Conservation (phyloP, 1,140 invertebrate genomes). For the Sminthurides bifidus region DNA sequence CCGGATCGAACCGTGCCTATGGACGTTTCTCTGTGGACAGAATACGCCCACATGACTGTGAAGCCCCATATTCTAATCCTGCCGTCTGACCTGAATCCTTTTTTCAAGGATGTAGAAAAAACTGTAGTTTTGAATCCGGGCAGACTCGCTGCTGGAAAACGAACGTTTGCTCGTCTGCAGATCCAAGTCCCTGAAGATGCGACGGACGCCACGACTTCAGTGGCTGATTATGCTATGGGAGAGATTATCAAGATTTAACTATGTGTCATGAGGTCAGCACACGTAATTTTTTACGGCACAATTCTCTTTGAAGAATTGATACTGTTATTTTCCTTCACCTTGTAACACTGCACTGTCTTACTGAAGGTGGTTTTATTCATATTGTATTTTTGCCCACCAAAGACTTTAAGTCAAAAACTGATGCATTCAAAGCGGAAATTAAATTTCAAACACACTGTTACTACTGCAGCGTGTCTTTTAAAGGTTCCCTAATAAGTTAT, state of each 20-base stretch:
- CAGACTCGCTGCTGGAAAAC: slow-evolving; percentile 53
- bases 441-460: no score
- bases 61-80: slow-evolving; percentile 70
- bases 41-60: slow-evolving; percentile 50
- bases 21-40: slow-evolving; percentile 56
- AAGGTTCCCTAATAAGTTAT: no score
- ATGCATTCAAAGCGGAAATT: no score
- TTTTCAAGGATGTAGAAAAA: slow-evolving; percentile 64
- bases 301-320: background rate
- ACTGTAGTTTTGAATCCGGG: slow-evolving; percentile 76
- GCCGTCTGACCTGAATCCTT: slow-evolving; percentile 70
- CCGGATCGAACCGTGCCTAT: slow-evolving; percentile 51
- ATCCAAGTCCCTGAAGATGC: slow-evolving; percentile 32
- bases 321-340: no score
- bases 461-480: no score
- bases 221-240: slow-evolving; percentile 28
- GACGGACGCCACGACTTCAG: background rate
- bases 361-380: no score
- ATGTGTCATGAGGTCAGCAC: background rate
- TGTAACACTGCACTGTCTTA: no score
- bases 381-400: no score
- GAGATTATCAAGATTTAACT: slow-evolving; percentile 34
- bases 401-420: no score
- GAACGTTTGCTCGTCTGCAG: slow-evolving; percentile 45
- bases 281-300: background rate